These are phyloP conservation scores for Tetrapedia diversipes DNA, from an alignment of 2,888 invertebrate genomes.

Conservation along the genomic window DNA sequence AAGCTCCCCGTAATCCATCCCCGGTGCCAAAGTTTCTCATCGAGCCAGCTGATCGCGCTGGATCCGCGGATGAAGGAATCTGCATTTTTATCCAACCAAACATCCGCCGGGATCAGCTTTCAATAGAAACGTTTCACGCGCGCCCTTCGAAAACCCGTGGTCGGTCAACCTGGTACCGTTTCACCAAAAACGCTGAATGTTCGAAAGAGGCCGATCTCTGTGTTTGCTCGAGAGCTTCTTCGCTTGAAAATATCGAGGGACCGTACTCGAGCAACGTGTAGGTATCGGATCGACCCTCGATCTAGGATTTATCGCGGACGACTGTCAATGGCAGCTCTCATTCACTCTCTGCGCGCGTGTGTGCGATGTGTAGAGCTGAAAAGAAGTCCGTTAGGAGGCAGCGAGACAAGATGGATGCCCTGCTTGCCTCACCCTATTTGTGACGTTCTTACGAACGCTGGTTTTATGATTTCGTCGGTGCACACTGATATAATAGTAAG, in stretches of 20 bases:
- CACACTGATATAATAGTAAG: too few species aligned
- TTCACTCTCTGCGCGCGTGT: too few species aligned
- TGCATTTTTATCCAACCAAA: neutral
- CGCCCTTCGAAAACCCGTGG: neutral
- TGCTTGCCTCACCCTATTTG: too few species aligned
- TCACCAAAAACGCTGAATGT: neutral
- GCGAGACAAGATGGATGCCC: too few species aligned
- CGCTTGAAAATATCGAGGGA: conserved; percentile 7
- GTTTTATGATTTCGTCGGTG: too few species aligned
- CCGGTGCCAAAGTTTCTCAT: neutral
- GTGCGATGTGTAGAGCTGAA: too few species aligned
- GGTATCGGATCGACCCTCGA: conserved; percentile 4
- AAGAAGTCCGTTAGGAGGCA: too few species aligned
- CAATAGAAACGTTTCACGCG: conserved; percentile 3
- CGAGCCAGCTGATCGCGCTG: neutral
- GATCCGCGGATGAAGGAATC: neutral
- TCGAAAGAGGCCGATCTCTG: neutral
- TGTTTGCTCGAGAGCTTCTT: conserved; percentile 16
- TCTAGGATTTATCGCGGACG: conserved; percentile 33
- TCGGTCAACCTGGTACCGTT: neutral
- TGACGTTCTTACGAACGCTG: too few species aligned
- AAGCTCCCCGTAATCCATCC: too few species aligned
- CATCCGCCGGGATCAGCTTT: neutral
- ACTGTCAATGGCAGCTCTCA: conserved; percentile 16
- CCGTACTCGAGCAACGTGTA: neutral